A percentile compares a stretch with the other conserved stretches of the same genome.
Conservation (phyloP, 2,797 vertebrate genomes). For the Neopelma chrysocephalum region DNA sequence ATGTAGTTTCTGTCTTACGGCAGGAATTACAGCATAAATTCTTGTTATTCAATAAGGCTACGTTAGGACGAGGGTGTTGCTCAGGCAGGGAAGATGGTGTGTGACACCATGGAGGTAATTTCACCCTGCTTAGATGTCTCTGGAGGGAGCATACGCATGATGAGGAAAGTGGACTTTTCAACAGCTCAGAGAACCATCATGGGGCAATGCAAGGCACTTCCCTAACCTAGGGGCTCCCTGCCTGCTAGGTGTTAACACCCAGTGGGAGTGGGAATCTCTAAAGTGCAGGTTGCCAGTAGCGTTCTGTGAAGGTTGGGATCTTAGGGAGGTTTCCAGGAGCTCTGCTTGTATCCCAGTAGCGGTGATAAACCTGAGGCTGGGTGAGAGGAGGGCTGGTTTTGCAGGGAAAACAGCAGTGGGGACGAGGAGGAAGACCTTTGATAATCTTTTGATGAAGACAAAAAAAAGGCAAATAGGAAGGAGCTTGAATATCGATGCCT, state of each 20-base stretch:
- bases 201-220: neutral
- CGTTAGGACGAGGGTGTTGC: neutral
- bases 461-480: neutral
- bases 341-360: neutral
- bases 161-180: neutral
- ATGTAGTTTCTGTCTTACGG: neutral
- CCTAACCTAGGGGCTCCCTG: neutral
- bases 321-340: neutral
- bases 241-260: neutral
- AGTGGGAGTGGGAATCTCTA: neutral
- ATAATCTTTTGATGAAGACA: neutral
- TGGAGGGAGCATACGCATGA: fast-evolving
- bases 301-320: neutral
- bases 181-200: neutral
- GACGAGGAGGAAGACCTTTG: neutral
- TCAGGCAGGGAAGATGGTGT: neutral
- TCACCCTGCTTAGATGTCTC: neutral
- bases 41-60: neutral
- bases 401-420: neutral
- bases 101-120: fast-evolving
- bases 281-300: neutral
- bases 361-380: neutral
- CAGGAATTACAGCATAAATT: neutral
- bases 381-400: neutral
- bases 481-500: neutral